Evolutionary conservation across 2,797 vertebrate genomes (phyloP).

Genomic region (Manis crassicaudata): DNA sequence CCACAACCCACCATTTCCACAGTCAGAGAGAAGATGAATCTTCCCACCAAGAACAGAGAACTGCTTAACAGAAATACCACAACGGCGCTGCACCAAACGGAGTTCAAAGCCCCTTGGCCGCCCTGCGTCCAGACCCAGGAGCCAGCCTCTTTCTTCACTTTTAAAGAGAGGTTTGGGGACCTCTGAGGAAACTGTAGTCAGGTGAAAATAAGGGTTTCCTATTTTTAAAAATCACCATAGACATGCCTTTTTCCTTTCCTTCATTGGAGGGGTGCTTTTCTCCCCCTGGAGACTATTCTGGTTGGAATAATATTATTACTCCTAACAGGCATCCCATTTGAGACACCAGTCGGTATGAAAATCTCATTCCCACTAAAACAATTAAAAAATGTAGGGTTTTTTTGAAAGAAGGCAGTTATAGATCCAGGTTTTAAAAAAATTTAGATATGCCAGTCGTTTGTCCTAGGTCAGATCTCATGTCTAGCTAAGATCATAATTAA

Average conservation of each 20-base stretch:
- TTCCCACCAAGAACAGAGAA: accelerated
- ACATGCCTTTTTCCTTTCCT: constrained; percentile 25
- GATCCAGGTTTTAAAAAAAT: neutral
- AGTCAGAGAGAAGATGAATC: neutral
- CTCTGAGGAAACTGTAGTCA: neutral
- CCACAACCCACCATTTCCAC: neutral
- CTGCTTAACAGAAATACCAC: neutral
- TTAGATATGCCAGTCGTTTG: neutral
- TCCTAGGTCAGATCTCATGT: constrained; percentile 10
- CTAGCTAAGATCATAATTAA: neutral
- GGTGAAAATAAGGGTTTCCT: constrained; percentile 66
- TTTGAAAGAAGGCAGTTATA: neutral
- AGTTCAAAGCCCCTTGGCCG: neutral
- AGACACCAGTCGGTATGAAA: constrained; percentile 29
- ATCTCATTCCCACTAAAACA: neutral
- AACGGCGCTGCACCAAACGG: accelerated
- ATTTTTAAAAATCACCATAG: constrained; percentile 32
- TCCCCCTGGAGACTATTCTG: constrained; percentile 3
- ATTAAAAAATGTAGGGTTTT: constrained; percentile 13
- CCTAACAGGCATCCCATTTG: constrained; percentile 67
- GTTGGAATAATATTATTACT: constrained; percentile 61
- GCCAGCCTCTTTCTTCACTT: neutral
- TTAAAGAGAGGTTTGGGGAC: neutral
- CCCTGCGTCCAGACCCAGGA: neutral
- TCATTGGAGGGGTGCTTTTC: constrained; percentile 55